Conservation (phyloP, 2,888 invertebrate genomes). For the Limenitis arthemis region DNA sequence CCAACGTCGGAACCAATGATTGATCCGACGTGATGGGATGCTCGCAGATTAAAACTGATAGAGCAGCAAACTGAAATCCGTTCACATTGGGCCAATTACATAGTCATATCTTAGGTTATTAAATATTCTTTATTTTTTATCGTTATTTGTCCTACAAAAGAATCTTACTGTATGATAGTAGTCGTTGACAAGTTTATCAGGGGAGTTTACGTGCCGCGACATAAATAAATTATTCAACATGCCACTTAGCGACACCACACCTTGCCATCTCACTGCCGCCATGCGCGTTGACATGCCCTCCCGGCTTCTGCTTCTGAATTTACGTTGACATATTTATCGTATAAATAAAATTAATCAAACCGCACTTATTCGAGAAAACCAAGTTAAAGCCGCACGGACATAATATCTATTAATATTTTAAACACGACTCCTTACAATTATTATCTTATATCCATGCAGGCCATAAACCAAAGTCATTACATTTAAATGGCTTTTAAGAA, state of each 20-base stretch:
- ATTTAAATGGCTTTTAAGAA: constrained; percentile 21
- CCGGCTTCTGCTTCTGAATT: constrained; percentile 20
- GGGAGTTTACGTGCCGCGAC: constrained; percentile 57
- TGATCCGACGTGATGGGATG: constrained; percentile 35
- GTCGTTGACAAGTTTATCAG: constrained; percentile 43
- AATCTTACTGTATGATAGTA: constrained; percentile 36
- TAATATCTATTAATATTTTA: constrained; percentile 13
- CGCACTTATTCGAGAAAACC: constrained; percentile 1
- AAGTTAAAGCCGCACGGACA: not conserved
- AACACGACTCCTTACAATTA: constrained; percentile 10
- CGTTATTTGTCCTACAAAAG: constrained; percentile 6
- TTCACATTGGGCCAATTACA: constrained; percentile 4
- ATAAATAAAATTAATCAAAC: constrained; percentile 15
- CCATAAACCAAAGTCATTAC: constrained; percentile 17
- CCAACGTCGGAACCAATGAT: constrained; percentile 38
- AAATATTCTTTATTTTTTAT: not conserved
- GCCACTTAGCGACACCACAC: constrained; percentile 48
- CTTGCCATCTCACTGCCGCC: constrained; percentile 26
- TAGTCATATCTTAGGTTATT: not conserved
- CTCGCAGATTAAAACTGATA: constrained; percentile 21
- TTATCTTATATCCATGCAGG: constrained; percentile 16
- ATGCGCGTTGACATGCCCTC: constrained; percentile 13
- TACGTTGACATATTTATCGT: constrained; percentile 25
- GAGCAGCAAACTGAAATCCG: constrained; percentile 15
- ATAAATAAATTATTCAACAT: constrained; percentile 67